Conservation (phyloP, 2,888 invertebrate species). For the Cremastinae sp. region DNA sequence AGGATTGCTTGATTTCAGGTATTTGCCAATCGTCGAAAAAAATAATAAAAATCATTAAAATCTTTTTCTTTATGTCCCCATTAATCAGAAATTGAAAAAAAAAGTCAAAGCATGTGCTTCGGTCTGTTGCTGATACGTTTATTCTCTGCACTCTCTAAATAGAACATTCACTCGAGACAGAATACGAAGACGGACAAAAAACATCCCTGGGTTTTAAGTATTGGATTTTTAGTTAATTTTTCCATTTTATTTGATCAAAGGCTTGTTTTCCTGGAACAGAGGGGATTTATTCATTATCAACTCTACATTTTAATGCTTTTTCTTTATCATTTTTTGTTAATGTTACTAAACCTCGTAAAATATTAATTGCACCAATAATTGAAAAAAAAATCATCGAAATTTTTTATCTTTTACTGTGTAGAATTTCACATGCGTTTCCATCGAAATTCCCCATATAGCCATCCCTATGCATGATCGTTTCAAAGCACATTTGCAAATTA, state of each 20-base stretch:
- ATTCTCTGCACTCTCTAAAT: constrained; percentile 37
- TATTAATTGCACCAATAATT: constrained; percentile 26
- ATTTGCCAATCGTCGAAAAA: constrained; percentile 54
- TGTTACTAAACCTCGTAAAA: constrained; percentile 8
- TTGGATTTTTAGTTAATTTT: constrained; percentile 9
- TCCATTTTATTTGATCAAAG: background rate
- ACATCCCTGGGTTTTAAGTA: background rate
- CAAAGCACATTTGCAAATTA: constrained; percentile 41
- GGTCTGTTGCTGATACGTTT: constrained; percentile 26
- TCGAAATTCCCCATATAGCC: constrained; percentile 25
- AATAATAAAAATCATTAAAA: constrained; percentile 11
- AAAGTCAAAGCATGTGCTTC: constrained; percentile 47
- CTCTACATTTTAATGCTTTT: constrained; percentile 47
- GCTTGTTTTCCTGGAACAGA: constrained; percentile 15
- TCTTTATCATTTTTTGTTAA: constrained; percentile 10
- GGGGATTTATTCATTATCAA: constrained; percentile 31
- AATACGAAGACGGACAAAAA: constrained; percentile 15
- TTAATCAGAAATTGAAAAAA: background rate
- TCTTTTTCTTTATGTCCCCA: constrained; percentile 7
- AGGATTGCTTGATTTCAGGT: constrained; percentile 60
- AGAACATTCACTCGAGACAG: constrained; percentile 34
- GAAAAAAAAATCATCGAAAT: constrained; percentile 6
- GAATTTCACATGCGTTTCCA: constrained; percentile 31
- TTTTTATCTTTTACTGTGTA: constrained; percentile 24
- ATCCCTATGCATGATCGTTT: constrained; percentile 53